phyloP scores from a whole-genome alignment of 2,888 invertebrate genomes.

The Polydrusus tereticollis region DNA sequence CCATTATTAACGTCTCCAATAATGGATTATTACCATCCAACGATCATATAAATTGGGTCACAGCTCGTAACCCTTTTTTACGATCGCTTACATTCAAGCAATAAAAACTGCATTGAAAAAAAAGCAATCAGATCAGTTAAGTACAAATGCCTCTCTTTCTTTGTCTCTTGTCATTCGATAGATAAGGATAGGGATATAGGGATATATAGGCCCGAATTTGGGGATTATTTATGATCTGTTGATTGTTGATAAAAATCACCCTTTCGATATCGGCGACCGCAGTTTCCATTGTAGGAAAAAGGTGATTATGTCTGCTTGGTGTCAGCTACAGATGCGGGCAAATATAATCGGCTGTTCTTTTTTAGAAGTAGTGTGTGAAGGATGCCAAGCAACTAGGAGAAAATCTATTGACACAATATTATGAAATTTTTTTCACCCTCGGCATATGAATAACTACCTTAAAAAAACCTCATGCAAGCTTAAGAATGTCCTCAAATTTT shows the following conservation, averaged over 20 bases:
- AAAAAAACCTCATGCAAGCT: no score
- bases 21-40: background rate
- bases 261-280: constrained; percentile 2
- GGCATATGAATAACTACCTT: no score
- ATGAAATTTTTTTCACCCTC: no score
- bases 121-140: constrained; percentile 9
- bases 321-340: background rate
- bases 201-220: constrained; percentile 13
- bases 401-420: no score
- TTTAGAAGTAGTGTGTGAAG: background rate
- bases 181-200: background rate
- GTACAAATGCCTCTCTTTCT: background rate
- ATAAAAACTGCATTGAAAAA: constrained; percentile 1
- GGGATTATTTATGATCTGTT: constrained; percentile 26
- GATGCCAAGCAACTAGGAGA: no score
- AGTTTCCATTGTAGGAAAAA: constrained; percentile 14
- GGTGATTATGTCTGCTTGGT: background rate
- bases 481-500: no score
- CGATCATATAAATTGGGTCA: constrained; percentile 3
- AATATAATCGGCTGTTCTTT: background rate
- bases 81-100: background rate
- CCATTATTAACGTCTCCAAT: background rate
- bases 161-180: background rate
- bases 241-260: constrained; percentile 14
- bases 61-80: constrained; percentile 5